Conservation (phyloP, 1,140 invertebrate genomes). For the Agrypnia vestita region DNA sequence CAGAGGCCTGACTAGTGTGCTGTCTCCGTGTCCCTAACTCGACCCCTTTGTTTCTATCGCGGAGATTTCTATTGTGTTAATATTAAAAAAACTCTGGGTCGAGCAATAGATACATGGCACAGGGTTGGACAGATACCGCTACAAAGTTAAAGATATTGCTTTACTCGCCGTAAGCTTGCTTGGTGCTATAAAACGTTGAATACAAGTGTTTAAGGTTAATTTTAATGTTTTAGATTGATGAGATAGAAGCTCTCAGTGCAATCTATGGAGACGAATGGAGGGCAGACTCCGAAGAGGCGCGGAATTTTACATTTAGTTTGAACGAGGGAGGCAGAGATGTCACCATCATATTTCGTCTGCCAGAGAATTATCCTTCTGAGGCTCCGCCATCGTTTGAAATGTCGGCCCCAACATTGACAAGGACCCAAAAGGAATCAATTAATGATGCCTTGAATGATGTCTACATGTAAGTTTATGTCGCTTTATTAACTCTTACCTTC, state of each 20-base stretch:
- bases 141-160: too few relatives aligned
- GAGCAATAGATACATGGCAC: too few relatives aligned
- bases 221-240: slow-evolving; percentile 74
- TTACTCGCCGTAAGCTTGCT: too few relatives aligned
- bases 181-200: too few relatives aligned
- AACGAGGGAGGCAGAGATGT: slow-evolving; percentile 70
- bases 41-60: too few relatives aligned
- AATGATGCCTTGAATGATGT: slow-evolving; percentile 76
- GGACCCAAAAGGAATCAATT: slow-evolving; percentile 74
- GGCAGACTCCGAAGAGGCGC: slow-evolving; percentile 73
- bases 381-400: slow-evolving; percentile 81
- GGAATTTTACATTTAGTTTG: slow-evolving; percentile 76
- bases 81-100: too few relatives aligned
- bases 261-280: slow-evolving; percentile 84
- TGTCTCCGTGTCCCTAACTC: too few relatives aligned
- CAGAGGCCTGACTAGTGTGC: too few relatives aligned
- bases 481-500: too few relatives aligned
- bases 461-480: slow-evolving; percentile 76
- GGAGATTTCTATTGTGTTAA: too few relatives aligned
- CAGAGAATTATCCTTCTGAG: slow-evolving; percentile 77
- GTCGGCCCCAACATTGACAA: slow-evolving; percentile 81
- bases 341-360: slow-evolving; percentile 76
- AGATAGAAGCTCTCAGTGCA: slow-evolving; percentile 82
- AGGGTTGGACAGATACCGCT: too few relatives aligned
- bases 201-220: not conserved